These are phyloP conservation scores for Gymnoscopelus braueri DNA, from an alignment of 2,797 vertebrate genomes.

Conservation along the genomic window DNA sequence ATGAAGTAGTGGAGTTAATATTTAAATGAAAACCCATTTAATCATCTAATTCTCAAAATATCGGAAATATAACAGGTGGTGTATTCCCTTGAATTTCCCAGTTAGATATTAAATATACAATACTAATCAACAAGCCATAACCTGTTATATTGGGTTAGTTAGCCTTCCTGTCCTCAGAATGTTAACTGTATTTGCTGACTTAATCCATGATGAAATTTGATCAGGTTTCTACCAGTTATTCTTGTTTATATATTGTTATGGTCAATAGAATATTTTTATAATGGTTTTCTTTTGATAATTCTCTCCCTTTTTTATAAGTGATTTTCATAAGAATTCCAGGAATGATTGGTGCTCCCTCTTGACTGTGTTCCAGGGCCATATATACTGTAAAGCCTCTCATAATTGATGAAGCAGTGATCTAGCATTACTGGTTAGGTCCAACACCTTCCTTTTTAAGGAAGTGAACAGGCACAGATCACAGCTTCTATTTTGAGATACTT, in stretches of 20 bases:
- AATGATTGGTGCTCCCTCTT: constrained; percentile 74
- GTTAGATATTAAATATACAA: constrained; percentile 33
- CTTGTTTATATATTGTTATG: constrained; percentile 66
- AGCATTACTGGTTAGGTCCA: neutral
- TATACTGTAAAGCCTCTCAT: constrained; percentile 41
- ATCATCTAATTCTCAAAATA: constrained; percentile 40
- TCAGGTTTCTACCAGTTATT: constrained; percentile 64
- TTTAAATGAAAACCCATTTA: constrained; percentile 20
- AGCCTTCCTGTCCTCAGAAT: constrained; percentile 63
- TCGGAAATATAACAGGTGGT: constrained; percentile 46
- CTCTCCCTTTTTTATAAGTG: constrained; percentile 81
- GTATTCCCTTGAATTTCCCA: constrained; percentile 38
- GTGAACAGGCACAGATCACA: constrained; percentile 23
- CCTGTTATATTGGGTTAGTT: constrained; percentile 48
- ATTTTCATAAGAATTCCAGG: constrained; percentile 71
- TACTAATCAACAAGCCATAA: constrained; percentile 27
- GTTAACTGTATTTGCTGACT: constrained; percentile 53
- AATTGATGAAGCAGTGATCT: constrained; percentile 23
- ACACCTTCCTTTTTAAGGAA: neutral
- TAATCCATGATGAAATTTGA: constrained; percentile 43
- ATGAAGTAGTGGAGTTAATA: constrained; percentile 39
- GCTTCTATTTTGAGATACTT: constrained; percentile 39
- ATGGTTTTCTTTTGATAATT: constrained; percentile 81
- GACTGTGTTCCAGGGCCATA: constrained; percentile 64
- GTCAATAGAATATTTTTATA: constrained; percentile 84